A percentile compares a stretch with the other conserved stretches of the same genome.
Conservation (phyloP, 2,113 vertebrate species). For the Alosa alosa region DNA sequence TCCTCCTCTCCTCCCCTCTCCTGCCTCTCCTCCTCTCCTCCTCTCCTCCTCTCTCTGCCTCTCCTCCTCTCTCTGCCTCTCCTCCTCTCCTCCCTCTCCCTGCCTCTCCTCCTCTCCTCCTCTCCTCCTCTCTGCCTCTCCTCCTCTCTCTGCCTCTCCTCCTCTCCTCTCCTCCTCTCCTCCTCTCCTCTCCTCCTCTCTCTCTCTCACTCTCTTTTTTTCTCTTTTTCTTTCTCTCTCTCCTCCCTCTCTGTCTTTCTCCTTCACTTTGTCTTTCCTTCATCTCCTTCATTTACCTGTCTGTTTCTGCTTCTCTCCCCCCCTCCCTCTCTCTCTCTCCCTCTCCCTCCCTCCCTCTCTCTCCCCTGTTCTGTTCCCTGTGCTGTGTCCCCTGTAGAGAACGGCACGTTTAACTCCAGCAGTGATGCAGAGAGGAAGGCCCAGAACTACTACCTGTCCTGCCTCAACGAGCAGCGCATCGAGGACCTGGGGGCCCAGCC, state of each 20-base stretch:
- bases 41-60: background rate
- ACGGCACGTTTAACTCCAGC: constrained; percentile 90
- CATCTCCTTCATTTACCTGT: background rate
- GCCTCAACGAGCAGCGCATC: constrained; percentile 87
- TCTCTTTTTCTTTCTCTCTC: background rate
- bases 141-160: background rate
- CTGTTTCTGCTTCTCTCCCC: background rate
- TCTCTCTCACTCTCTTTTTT: background rate
- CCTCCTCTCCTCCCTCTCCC: background rate
- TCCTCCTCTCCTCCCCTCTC: background rate
- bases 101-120: background rate
- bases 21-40: background rate
- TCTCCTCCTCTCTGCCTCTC: background rate
- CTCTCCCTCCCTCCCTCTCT: background rate
- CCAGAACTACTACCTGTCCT: constrained; percentile 91
- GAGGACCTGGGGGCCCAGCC: constrained; percentile 91
- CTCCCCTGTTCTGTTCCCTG: background rate
- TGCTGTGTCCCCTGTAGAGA: constrained; percentile 71
- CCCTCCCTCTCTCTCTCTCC: background rate
- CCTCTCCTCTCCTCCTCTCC: background rate
- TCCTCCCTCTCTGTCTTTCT: too few species aligned
- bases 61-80: background rate
- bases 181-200: background rate
- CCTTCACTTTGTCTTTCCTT: background rate
- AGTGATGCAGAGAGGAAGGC: constrained; percentile 95